These are phyloP conservation scores for Spisula solida DNA, from an alignment of 2,888 invertebrate genomes.

Conservation along the genomic window DNA sequence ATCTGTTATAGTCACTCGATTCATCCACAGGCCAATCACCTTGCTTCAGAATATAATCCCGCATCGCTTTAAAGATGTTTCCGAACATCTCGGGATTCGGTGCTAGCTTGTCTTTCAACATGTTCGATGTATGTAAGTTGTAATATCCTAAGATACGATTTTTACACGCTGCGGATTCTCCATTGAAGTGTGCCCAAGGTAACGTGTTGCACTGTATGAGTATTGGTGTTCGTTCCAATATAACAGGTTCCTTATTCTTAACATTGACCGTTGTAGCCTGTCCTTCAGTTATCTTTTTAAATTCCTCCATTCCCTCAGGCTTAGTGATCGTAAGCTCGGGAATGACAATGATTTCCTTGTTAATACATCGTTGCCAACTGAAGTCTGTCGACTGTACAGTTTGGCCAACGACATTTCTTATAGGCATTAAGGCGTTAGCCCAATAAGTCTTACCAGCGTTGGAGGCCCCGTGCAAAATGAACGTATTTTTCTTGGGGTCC, in stretches of 20 bases:
- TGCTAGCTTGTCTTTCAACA: background rate
- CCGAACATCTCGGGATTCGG: background rate
- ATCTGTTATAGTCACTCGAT: no score
- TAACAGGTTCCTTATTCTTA: background rate
- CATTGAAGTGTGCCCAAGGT: background rate
- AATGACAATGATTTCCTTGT: constrained; percentile 26
- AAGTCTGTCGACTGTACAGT: constrained; percentile 1
- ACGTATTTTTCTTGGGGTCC: background rate
- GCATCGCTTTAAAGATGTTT: background rate
- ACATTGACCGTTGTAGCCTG: background rate
- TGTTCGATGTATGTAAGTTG: background rate
- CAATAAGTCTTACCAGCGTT: constrained; percentile 31
- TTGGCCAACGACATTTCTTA: background rate
- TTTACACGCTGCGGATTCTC: background rate
- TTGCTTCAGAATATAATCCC: background rate
- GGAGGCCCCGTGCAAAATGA: background rate
- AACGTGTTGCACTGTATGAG: background rate
- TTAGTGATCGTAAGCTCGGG: background rate
- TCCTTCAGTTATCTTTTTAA: constrained; percentile 21
- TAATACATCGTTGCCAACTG: background rate
- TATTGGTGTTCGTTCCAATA: constrained; percentile 7
- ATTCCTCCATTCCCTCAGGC: background rate
- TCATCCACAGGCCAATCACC: background rate
- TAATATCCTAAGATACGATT: background rate
- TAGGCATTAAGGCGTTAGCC: background rate